Percentiles rank a stretch among this genome's conserved stretches.
Conservation (phyloP, 2,797 vertebrate genomes). For the Pogonophryne albipinna region DNA sequence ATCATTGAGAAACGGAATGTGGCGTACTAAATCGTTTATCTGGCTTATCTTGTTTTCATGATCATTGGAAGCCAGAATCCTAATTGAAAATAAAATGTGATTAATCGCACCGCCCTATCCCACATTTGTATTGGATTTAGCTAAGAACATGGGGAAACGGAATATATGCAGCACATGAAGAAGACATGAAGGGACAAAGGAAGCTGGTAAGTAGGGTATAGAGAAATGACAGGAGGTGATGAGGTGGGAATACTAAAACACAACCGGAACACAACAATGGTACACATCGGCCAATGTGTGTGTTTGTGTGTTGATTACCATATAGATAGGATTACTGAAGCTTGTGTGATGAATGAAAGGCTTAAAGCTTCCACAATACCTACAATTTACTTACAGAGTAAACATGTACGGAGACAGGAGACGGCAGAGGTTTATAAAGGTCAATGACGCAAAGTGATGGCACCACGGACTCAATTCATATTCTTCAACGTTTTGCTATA, state of each 20-base stretch:
- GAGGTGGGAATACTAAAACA: conserved; percentile 1
- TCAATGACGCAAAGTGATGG: conserved; percentile 6
- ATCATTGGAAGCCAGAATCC: too few species aligned
- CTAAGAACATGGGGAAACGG: not conserved
- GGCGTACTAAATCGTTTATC: too few species aligned
- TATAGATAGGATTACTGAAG: conserved; percentile 66
- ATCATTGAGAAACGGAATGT: too few species aligned
- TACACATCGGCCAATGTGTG: not conserved
- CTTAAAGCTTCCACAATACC: conserved; percentile 38
- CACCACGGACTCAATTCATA: not conserved
- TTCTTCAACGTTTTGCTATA: not conserved
- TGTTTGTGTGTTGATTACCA: conserved; percentile 58
- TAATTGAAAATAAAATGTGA: too few species aligned
- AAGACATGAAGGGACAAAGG: not conserved
- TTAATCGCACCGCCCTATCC: too few species aligned
- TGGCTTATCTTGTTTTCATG: too few species aligned
- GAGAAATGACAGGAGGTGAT: not conserved
- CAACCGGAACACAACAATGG: conserved; percentile 3
- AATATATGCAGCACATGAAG: not conserved
- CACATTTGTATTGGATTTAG: not conserved
- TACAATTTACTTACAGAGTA: conserved; percentile 25
- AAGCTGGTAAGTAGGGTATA: not conserved
- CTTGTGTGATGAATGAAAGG: conserved; percentile 43
- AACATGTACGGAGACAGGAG: not conserved
- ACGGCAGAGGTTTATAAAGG: conserved; percentile 4